These are phyloP conservation scores for Aleadryas rufinucha DNA, from an alignment of 2,113 vertebrate genomes.

Conservation along the genomic window DNA sequence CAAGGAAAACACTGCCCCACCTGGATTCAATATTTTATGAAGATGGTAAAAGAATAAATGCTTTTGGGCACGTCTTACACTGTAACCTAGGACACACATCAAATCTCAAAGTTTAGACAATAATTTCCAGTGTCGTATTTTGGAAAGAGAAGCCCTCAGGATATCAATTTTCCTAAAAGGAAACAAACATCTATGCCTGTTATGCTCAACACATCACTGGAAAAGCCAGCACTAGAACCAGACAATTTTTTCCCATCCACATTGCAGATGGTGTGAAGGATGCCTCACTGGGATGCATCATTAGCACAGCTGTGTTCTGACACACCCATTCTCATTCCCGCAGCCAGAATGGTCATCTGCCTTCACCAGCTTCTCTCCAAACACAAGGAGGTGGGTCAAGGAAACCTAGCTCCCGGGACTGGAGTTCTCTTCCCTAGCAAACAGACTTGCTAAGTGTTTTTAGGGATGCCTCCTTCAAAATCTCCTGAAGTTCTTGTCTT, in stretches of 20 bases:
- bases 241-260: not conserved
- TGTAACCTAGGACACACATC: too few species aligned
- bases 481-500: not conserved
- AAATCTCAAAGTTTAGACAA: not conserved
- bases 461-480: not conserved
- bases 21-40: too few species aligned
- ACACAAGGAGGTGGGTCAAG: rapidly evolving
- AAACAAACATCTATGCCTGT: not conserved
- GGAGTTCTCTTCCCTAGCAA: not conserved
- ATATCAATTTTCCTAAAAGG: not conserved
- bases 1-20: too few species aligned
- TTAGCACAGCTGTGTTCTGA: not conserved
- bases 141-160: not conserved
- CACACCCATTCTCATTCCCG: not conserved
- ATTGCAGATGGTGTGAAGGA: not conserved
- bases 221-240: not conserved
- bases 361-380: not conserved
- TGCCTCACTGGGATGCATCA: not conserved
- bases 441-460: not conserved
- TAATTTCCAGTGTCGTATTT: not conserved
- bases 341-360: not conserved
- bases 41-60: too few species aligned
- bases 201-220: not conserved
- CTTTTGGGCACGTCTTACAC: too few species aligned
- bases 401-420: not conserved